Evolutionary conservation across 64 coral and sea anemone species (phyloP).

Genomic region (Catalaphyllia jardinei): DNA sequence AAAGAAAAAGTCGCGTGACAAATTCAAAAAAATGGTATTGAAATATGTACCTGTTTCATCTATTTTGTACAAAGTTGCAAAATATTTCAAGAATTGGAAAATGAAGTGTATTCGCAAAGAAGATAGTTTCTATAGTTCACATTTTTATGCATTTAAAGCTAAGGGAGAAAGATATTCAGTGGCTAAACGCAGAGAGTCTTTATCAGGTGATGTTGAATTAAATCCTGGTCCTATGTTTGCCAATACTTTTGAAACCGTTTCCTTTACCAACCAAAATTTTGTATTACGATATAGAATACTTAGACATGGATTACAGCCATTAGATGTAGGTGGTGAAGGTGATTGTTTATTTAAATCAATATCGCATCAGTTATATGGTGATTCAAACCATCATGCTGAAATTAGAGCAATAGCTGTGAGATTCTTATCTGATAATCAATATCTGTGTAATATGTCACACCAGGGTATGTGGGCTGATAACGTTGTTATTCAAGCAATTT

Average conservation of each 20-base stretch:
- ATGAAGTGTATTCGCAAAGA: neutral
- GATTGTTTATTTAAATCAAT: conserved; percentile 44
- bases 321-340: conserved; percentile 41
- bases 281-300: conserved; percentile 3
- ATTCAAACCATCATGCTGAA: conserved; percentile 19
- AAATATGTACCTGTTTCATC: neutral
- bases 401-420: conserved; percentile 24
- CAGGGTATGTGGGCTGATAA: conserved; percentile 19
- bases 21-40: neutral
- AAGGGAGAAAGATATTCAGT: too few relatives aligned
- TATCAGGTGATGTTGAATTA: neutral
- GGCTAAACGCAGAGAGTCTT: neutral
- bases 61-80: neutral
- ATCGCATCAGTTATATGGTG: conserved; percentile 25
- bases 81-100: neutral
- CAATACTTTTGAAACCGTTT: neutral
- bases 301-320: conserved; percentile 29
- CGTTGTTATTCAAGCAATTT: conserved; percentile 20
- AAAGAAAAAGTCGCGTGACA: too few relatives aligned
- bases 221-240: too few relatives aligned
- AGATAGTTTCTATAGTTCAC: too few relatives aligned
- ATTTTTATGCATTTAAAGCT: too few relatives aligned
- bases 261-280: neutral
- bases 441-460: conserved; percentile 8
- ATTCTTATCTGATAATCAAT: conserved; percentile 1